phyloP scores from a whole-genome alignment of 35 echinoderm and acorn worm species.

The Hemicentrotus pulcherrimus region DNA sequence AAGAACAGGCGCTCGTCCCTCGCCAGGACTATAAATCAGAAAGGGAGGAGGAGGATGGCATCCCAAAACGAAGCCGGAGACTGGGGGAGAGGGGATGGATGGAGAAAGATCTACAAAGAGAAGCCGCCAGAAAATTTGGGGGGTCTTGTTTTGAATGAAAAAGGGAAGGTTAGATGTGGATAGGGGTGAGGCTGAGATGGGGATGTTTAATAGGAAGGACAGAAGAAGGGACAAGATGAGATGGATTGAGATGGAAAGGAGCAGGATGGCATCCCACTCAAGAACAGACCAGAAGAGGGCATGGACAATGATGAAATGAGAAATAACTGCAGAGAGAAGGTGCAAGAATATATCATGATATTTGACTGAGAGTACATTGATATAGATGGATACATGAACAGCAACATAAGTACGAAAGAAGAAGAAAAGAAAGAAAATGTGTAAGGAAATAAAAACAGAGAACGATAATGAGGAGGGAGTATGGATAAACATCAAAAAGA shows the following conservation, averaged over 20 bases:
- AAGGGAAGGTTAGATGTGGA: background rate
- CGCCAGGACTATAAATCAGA: background rate
- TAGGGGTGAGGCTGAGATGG: background rate
- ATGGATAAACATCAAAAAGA: too few species aligned
- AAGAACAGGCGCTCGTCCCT: constrained; percentile 33
- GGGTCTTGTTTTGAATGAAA: background rate
- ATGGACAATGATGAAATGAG: too few species aligned
- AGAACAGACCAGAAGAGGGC: too few species aligned
- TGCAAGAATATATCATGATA: too few species aligned
- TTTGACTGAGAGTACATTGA: too few species aligned
- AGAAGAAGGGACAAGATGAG: background rate
- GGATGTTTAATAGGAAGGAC: background rate
- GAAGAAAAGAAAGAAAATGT: too few species aligned
- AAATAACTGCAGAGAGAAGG: too few species aligned
- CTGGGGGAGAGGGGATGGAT: background rate
- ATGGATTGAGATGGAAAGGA: background rate
- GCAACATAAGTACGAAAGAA: too few species aligned
- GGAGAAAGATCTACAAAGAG: background rate
- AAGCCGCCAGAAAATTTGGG: background rate
- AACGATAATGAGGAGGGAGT: too few species aligned
- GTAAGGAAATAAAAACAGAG: too few species aligned
- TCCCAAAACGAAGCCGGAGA: background rate
- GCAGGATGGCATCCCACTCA: background rate
- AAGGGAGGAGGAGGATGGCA: background rate
- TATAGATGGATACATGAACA: too few species aligned